Evolutionary conservation across 2,888 invertebrate species (phyloP).

Genomic region (Magallana nippona): DNA sequence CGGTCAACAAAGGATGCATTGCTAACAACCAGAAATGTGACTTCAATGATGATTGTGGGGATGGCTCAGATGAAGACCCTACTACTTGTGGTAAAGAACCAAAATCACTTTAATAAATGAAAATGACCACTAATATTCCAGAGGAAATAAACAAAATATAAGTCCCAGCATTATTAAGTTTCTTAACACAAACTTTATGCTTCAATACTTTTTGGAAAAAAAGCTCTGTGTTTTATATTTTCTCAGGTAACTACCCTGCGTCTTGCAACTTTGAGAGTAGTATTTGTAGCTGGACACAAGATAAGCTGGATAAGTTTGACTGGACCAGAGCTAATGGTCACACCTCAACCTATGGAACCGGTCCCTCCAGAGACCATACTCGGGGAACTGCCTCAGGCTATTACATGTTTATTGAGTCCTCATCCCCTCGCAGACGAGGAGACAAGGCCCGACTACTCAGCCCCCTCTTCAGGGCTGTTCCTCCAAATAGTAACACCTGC

Average conservation of each 20-base stretch:
- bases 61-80: constrained; percentile 72
- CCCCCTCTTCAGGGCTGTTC: constrained; percentile 52
- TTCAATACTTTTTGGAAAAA: too few relatives aligned
- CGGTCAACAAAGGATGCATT: constrained; percentile 69
- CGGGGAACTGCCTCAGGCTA: constrained; percentile 56
- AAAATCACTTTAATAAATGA: background rate
- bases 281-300: constrained; percentile 73
- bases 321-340: constrained; percentile 70
- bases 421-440: constrained; percentile 60
- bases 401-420: constrained; percentile 71
- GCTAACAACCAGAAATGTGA: constrained; percentile 66
- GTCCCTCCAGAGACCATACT: constrained; percentile 74
- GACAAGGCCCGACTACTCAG: constrained; percentile 67
- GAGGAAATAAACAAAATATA: too few relatives aligned
- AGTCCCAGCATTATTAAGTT: too few relatives aligned
- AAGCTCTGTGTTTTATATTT: background rate
- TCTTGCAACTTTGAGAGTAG: constrained; percentile 77
- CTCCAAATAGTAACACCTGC: constrained; percentile 44
- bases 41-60: constrained; percentile 77
- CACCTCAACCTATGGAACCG: constrained; percentile 66
- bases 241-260: constrained; percentile 59
- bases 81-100: constrained; percentile 56
- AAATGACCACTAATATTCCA: too few relatives aligned
- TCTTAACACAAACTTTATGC: too few relatives aligned
- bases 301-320: constrained; percentile 70